Conservation (phyloP, 2,888 invertebrate species). For the Melitaea athalia region DNA sequence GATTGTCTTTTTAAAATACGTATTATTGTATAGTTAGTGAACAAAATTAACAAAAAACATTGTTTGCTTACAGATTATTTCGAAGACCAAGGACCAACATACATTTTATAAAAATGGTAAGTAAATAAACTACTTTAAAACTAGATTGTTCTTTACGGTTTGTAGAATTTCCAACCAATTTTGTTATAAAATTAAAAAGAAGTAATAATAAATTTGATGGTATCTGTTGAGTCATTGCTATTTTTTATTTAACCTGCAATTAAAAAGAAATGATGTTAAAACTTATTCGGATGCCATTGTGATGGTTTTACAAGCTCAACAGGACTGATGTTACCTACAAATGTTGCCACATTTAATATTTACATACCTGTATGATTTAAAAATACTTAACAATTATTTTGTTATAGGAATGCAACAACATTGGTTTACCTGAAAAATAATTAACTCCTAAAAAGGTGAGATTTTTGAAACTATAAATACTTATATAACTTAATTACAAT, state of each 20-base stretch:
- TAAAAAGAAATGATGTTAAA: conserved; percentile 41
- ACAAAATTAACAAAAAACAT: neutral
- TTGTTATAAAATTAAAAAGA: too few relatives aligned
- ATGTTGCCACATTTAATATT: neutral
- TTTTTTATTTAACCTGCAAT: too few relatives aligned
- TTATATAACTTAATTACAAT: neutral
- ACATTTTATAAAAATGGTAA: too few relatives aligned
- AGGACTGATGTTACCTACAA: conserved; percentile 37
- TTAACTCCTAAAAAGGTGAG: neutral
- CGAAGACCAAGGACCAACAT: too few relatives aligned
- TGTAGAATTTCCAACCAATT: too few relatives aligned
- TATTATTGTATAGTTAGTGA: neutral
- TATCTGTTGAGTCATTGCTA: too few relatives aligned
- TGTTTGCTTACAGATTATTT: neutral
- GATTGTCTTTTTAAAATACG: conserved; percentile 17
- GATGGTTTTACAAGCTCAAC: conserved; percentile 47
- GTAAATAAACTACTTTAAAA: too few relatives aligned
- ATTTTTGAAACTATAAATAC: neutral
- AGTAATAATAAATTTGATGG: too few relatives aligned
- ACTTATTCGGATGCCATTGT: conserved; percentile 39
- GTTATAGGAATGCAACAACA: neutral
- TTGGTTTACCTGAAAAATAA: neutral
- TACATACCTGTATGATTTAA: too few relatives aligned
- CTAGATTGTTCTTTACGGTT: too few relatives aligned
- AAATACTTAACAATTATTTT: neutral